Base-by-base conservation (phyloP, 2,888 invertebrate genomes). In the Drosophila nr. perissopoda region DNA sequence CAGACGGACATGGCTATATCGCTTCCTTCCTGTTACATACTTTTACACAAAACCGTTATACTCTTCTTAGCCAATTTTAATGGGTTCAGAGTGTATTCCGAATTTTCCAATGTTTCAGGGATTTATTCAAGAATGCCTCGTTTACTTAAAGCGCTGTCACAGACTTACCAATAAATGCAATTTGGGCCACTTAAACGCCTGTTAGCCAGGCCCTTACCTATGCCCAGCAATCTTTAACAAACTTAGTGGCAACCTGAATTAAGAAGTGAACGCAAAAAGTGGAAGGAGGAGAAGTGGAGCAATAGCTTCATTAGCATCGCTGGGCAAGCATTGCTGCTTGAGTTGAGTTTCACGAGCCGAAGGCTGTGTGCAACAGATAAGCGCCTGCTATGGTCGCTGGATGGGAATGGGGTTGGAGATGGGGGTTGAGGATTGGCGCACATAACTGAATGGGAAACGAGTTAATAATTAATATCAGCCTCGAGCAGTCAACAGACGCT, bases 391-490 rank as follows among this genome's bases (percentile, higher is more conserved):
- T 11, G 31, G 52, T n/a, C 7, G 13, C 0, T n/a, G 31, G 25
- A 16, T 16, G 53, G 53, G n/a, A n/a, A n/a, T n/a, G n/a, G 60
- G 52, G 27, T 66, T 49, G 27, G 21, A 2, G 42, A n/a, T 42
- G 54, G 36, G 56, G 51, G 6, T 21, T 25, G 42, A 36, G 56
- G 38, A 16, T 16, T 11, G 57, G 18, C 16, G 34, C 27, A 73
- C 36, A 49, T 73, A 45, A 58, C 63, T 86, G 89, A 86, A 87
- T 81, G 68, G 81, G 21, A 69, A 76, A 70, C 76, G 68, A 85
- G 77, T 87, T 84, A 89, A 87, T 87, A 89, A 87, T 89, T 87
- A 89, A 89, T 89, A 89, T 81, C 83, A 76, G 83, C 81, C 79
- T 49, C 31, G 59, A 72, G 81, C 89, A 83, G 77, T 68, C 74